These are phyloP conservation scores for Elysia chlorotica DNA, from an alignment of 1,140 invertebrate species.

Conservation along the genomic window DNA sequence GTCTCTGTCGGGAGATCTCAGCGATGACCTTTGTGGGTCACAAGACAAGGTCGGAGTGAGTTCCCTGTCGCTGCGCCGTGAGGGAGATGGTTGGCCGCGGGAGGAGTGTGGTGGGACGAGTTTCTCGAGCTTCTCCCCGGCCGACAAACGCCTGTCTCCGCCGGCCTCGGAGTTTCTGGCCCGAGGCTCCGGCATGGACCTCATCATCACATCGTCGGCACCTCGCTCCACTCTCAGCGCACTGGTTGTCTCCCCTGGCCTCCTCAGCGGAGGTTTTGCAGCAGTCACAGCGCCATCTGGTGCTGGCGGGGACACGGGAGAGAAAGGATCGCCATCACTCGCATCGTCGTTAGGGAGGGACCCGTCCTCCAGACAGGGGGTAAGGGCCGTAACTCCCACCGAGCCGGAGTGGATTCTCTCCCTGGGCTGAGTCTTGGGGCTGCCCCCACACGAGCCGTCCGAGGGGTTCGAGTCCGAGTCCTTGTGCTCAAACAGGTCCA, in stretches of 20 bases:
- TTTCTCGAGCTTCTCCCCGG: slow-evolving; percentile 24
- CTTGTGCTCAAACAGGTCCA: slow-evolving; percentile 51
- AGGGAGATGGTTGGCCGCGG: not conserved
- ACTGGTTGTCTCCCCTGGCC: not conserved
- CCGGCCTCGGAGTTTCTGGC: not conserved
- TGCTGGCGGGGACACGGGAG: not conserved
- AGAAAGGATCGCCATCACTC: slow-evolving; percentile 25
- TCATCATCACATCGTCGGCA: slow-evolving; percentile 6
- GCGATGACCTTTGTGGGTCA: slow-evolving; percentile 6
- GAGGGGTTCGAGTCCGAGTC: slow-evolving; percentile 25
- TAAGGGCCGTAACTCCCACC: not conserved
- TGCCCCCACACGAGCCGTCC: slow-evolving; percentile 28
- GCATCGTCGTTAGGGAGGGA: slow-evolving; percentile 26
- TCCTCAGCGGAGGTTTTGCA: not conserved
- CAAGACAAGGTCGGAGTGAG: not conserved
- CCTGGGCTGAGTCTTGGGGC: slow-evolving; percentile 16
- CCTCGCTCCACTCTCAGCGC: not conserved
- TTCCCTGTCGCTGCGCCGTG: not conserved
- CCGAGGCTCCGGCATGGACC: slow-evolving; percentile 2
- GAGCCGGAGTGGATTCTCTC: slow-evolving; percentile 23
- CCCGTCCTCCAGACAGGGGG: slow-evolving; percentile 24
- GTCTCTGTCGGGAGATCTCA: not conserved
- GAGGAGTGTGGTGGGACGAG: slow-evolving; percentile 8
- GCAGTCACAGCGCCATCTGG: slow-evolving; percentile 14
- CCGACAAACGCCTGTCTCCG: slow-evolving; percentile 16